phyloP scores from a whole-genome alignment of 2,113 vertebrate genomes.

The Erinaceus europaeus region DNA sequence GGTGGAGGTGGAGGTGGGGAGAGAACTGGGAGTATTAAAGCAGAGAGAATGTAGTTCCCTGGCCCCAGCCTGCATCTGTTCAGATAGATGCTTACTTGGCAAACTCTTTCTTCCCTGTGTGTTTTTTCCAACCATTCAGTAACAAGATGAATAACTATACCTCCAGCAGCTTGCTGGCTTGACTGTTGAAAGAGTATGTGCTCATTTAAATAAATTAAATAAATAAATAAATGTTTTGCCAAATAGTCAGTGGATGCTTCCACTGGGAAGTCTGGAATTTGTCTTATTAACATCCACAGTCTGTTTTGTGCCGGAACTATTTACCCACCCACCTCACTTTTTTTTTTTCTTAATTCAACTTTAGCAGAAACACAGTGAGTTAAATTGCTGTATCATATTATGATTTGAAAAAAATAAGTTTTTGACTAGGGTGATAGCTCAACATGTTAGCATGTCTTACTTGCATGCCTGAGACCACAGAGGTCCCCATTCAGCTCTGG shows the following conservation, averaged over 20 bases:
- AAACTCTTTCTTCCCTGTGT: background rate
- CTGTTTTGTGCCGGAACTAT: constrained; percentile 41
- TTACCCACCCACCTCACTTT: too few species aligned
- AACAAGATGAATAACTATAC: constrained; percentile 26
- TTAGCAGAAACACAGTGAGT: background rate
- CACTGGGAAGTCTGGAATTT: constrained; percentile 68
- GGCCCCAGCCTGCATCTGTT: background rate
- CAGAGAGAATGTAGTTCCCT: background rate
- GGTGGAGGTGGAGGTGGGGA: too few species aligned
- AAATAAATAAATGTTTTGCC: constrained; percentile 23
- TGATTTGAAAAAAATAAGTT: background rate
- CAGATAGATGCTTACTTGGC: background rate
- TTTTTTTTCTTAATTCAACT: constrained; percentile 16
- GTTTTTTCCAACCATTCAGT: background rate
- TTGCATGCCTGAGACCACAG: too few species aligned
- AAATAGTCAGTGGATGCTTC: background rate
- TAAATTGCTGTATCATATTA: background rate
- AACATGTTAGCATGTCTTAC: too few species aligned
- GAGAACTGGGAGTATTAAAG: background rate
- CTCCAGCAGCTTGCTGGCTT: background rate
- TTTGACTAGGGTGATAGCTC: too few species aligned
- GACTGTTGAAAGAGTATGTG: background rate
- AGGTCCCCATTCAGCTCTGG: too few species aligned
- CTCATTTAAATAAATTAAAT: constrained; percentile 25
- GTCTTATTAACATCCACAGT: constrained; percentile 50